These are phyloP conservation scores for Serinus canaria DNA, from an alignment of 2,113 vertebrate species.

Conservation along the genomic window DNA sequence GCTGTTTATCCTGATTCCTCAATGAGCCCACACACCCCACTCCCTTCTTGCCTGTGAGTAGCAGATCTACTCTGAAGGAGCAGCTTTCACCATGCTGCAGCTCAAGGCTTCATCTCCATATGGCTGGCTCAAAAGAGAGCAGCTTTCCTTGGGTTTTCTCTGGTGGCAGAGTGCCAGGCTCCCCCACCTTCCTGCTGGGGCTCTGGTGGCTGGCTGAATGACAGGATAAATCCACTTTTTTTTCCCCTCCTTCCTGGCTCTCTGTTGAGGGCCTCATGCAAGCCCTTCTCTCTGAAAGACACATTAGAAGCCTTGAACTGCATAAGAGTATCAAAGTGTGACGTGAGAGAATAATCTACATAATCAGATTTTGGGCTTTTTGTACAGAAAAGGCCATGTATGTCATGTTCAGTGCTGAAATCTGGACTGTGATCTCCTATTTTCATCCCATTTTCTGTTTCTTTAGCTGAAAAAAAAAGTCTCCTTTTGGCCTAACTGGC, in stretches of 20 bases:
- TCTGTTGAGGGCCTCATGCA: background rate
- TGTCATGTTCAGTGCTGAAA: background rate
- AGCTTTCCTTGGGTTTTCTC: background rate
- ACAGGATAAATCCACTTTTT: background rate
- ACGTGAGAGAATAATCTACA: background rate
- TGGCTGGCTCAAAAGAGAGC: background rate
- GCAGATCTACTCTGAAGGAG: background rate
- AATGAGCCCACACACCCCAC: background rate
- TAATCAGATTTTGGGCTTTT: constrained; percentile 29
- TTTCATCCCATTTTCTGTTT: background rate
- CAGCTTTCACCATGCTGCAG: background rate
- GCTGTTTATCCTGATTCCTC: background rate
- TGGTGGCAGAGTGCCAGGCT: background rate
- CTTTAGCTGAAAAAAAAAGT: background rate
- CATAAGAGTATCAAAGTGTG: background rate
- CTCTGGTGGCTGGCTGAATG: background rate
- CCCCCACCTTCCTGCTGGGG: background rate
- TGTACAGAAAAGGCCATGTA: background rate
- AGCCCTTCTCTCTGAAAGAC: background rate
- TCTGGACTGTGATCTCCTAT: background rate
- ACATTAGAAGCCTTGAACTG: background rate
- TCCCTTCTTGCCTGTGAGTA: no score
- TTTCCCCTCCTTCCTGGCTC: background rate
- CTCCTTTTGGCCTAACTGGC: background rate
- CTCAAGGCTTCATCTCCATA: background rate